Conservation (phyloP, 64 coral and sea anemone genomes). For the Pocillopora damicornis region DNA sequence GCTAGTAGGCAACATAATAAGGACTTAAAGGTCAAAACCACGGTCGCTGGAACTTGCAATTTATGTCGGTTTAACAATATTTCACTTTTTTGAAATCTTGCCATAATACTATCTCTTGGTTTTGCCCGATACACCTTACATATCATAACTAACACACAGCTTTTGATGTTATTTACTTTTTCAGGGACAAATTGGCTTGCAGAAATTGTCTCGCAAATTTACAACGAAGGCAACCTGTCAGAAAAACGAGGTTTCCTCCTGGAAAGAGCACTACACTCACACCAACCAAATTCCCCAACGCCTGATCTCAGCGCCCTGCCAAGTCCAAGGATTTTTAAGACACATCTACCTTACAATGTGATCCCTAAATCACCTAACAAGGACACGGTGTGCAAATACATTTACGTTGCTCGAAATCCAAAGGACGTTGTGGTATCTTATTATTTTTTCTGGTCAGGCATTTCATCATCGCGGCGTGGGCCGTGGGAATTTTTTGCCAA, state of each 20-base stretch:
- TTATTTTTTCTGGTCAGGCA: background rate
- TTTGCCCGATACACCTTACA: background rate
- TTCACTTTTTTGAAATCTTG: too few species aligned
- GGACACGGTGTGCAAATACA: constrained; percentile 11
- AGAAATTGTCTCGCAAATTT: constrained; percentile 54
- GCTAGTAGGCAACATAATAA: too few species aligned
- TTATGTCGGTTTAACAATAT: too few species aligned
- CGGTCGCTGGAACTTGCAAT: too few species aligned
- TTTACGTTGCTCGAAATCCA: constrained; percentile 45
- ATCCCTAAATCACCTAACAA: constrained; percentile 19
- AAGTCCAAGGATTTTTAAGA: constrained; percentile 35
- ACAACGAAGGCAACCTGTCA: background rate
- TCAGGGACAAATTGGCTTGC: constrained; percentile 38
- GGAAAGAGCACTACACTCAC: background rate
- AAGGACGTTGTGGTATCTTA: constrained; percentile 37
- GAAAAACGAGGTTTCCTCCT: constrained; percentile 17
- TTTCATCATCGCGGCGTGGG: background rate
- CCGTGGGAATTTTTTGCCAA: constrained; percentile 31
- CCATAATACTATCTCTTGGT: background rate
- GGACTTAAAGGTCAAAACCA: too few species aligned
- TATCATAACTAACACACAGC: background rate
- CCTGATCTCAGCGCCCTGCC: background rate
- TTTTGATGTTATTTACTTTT: background rate
- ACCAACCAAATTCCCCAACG: background rate
- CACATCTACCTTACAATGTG: constrained; percentile 23